Percentiles rank a stretch among this genome's conserved stretches.
phyloP scores from a whole-genome alignment of 2,797 vertebrate genomes.

The Coregonus suidteri region DNA sequence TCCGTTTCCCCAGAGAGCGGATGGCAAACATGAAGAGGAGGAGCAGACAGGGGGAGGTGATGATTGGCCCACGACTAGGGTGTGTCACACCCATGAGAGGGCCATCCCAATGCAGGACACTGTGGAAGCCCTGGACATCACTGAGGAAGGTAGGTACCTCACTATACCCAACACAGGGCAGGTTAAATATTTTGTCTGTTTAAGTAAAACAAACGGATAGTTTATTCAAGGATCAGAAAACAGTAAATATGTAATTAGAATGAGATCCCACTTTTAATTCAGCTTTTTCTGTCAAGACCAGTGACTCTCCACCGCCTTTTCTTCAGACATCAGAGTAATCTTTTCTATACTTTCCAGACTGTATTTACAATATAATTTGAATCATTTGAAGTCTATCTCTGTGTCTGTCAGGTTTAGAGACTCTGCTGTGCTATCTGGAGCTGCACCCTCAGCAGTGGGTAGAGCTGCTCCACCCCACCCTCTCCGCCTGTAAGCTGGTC shows the following conservation, averaged over 20 bases:
- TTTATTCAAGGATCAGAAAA: too few relatives aligned
- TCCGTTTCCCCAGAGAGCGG: background rate
- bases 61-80: conserved; percentile 56
- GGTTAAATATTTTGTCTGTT: background rate
- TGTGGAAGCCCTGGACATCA: conserved; percentile 82
- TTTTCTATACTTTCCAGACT: too few relatives aligned
- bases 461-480: conserved; percentile 82
- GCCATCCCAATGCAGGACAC: conserved; percentile 80
- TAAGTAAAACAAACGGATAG: too few relatives aligned
- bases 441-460: conserved; percentile 84
- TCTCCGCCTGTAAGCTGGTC: conserved; percentile 77
- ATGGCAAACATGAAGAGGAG: conserved; percentile 20
- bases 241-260: too few relatives aligned
- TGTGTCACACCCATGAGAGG: conserved; percentile 83
- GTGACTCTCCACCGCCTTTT: too few relatives aligned
- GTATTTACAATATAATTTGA: too few relatives aligned
- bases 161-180: background rate
- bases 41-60: conserved; percentile 20
- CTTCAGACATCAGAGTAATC: too few relatives aligned
- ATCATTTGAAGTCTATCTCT: too few relatives aligned
- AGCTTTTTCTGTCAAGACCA: too few relatives aligned
- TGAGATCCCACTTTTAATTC: too few relatives aligned
- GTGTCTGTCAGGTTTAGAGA: conserved; percentile 81
- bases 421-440: conserved; percentile 91
- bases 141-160: conserved; percentile 79